Conservation (phyloP, 2,797 vertebrate genomes). For the Tinamus major region DNA sequence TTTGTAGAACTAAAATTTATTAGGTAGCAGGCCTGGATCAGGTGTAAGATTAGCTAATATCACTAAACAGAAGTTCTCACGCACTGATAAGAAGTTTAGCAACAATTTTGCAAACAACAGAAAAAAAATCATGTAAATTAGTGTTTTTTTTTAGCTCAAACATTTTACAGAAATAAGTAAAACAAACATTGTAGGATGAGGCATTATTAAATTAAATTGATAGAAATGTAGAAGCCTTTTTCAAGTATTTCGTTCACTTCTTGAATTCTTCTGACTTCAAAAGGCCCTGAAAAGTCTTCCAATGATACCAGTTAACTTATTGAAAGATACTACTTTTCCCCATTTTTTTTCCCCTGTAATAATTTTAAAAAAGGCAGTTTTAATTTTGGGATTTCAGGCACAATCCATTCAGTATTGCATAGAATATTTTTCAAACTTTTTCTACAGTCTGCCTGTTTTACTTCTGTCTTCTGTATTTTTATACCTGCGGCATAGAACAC, state of each 20-base stretch:
- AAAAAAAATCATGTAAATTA: background rate
- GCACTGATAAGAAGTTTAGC: background rate
- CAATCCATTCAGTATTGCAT: background rate
- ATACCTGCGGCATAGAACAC: background rate
- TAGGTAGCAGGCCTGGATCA: background rate
- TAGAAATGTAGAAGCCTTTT: background rate
- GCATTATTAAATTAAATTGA: background rate
- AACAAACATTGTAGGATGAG: background rate
- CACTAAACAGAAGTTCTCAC: background rate
- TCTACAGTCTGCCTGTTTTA: background rate
- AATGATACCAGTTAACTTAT: background rate
- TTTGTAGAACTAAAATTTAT: background rate
- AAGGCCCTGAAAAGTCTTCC: background rate
- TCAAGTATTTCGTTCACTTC: rapidly evolving
- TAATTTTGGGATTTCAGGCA: background rate
- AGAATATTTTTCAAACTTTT: background rate
- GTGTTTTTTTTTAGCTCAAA: background rate
- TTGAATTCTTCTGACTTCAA: background rate
- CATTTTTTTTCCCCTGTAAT: background rate
- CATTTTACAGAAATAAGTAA: background rate
- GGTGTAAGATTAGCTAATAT: background rate
- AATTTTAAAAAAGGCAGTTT: background rate
- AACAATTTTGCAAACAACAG: background rate
- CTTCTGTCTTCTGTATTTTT: background rate
- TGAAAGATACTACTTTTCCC: background rate